Evolutionary conservation across 1,140 invertebrate genomes (phyloP).

Genomic region (Formica exsecta): DNA sequence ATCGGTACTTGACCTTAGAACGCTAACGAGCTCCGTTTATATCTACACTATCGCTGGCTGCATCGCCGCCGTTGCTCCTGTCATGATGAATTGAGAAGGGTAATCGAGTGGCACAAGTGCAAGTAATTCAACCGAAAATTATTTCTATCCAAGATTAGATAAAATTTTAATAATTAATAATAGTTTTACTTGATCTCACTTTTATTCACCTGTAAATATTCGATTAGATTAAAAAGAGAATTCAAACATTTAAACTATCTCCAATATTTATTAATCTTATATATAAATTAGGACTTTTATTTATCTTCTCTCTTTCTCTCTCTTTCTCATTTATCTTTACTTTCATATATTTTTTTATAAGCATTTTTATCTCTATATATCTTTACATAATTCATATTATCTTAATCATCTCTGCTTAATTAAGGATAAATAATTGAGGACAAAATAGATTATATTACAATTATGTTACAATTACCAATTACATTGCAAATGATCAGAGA

Average conservation of each 20-base stretch:
- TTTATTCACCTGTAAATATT: not conserved
- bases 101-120: not conserved
- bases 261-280: no score
- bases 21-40: slow-evolving; percentile 39
- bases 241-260: no score
- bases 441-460: not conserved
- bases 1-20: slow-evolving; percentile 49
- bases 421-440: not conserved
- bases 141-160: not conserved
- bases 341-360: not conserved
- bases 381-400: not conserved
- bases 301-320: no score
- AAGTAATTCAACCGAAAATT: slow-evolving; percentile 15
- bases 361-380: not conserved
- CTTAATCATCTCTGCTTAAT: not conserved
- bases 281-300: no score
- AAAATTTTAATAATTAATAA: slow-evolving; percentile 14
- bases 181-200: not conserved
- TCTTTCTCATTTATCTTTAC: not conserved
- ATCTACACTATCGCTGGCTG: slow-evolving; percentile 22
- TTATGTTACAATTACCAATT: not conserved
- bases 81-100: not conserved
- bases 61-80: not conserved
- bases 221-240: no score
- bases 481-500: not conserved